phyloP scores from a whole-genome alignment of 1,140 invertebrate genomes.

The Drosophila triauraria region DNA sequence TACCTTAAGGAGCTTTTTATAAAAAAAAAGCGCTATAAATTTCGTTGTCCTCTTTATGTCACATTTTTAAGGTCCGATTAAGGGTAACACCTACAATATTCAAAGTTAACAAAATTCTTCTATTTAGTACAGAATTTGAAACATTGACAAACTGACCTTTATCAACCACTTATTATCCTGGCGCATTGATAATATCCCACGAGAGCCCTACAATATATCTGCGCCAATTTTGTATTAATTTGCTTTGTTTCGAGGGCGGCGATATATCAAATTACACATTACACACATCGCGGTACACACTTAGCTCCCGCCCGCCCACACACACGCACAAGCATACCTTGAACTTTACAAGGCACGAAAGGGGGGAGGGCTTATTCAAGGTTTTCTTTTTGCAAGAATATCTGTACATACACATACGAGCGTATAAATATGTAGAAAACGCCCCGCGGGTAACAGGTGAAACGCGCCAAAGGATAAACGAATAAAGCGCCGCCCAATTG shows the following conservation, averaged over 20 bases:
- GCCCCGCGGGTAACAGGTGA: conserved; percentile 51
- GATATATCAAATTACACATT: conserved; percentile 34
- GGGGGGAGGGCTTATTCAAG: conserved; percentile 39
- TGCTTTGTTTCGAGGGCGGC: conserved; percentile 21
- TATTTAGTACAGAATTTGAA: too few species aligned
- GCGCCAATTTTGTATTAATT: conserved; percentile 5
- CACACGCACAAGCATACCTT: conserved; percentile 46
- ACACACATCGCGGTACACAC: conserved; percentile 17
- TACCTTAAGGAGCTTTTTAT: background rate
- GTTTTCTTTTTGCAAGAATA: conserved; percentile 42
- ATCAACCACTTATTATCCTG: background rate
- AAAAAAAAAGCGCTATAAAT: too few species aligned
- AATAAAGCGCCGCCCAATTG: conserved; percentile 12
- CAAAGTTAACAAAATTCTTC: background rate
- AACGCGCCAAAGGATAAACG: conserved; percentile 24
- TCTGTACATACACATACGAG: background rate
- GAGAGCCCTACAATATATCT: background rate
- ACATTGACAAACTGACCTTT: too few species aligned
- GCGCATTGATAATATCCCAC: background rate
- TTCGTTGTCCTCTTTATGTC: background rate
- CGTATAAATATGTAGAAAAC: conserved; percentile 3
- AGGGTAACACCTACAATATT: background rate
- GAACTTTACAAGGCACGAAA: conserved; percentile 67
- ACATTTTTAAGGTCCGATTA: background rate
- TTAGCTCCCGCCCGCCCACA: conserved; percentile 30